A percentile compares a stretch with the other conserved stretches of the same genome.
Evolutionary conservation across 2,888 invertebrate genomes (phyloP).

Genomic region (Melangyna quadrimaculata): DNA sequence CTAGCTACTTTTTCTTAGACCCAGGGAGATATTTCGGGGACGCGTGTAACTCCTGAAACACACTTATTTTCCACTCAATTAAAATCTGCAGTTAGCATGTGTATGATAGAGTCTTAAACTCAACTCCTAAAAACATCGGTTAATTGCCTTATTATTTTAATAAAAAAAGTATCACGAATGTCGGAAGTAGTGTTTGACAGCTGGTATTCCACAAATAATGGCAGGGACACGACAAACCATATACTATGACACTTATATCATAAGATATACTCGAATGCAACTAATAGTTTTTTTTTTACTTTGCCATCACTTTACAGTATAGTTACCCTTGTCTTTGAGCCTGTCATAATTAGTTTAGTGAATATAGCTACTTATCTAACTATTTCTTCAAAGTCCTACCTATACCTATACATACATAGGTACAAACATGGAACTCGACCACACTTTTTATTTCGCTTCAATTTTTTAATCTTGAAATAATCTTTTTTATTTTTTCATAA

Average conservation of each 20-base stretch:
- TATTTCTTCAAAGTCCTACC: neutral
- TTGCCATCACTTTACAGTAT: neutral
- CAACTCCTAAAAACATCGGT: too few relatives aligned
- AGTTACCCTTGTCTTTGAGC: neutral
- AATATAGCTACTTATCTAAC: neutral
- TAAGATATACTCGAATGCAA: neutral
- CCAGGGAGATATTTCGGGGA: too few relatives aligned
- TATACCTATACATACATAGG: too few relatives aligned
- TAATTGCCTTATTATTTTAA: too few relatives aligned
- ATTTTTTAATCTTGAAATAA: neutral
- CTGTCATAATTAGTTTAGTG: constrained; percentile 7
- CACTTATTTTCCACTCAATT: too few relatives aligned
- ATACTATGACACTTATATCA: neutral
- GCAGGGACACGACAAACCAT: neutral
- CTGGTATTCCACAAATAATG: neutral
- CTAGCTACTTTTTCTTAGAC: too few relatives aligned
- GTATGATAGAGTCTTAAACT: too few relatives aligned
- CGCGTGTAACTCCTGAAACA: too few relatives aligned
- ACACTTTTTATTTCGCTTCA: neutral
- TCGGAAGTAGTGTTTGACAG: too few relatives aligned
- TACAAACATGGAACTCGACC: too few relatives aligned
- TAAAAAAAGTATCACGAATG: too few relatives aligned
- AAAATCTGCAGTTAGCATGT: too few relatives aligned
- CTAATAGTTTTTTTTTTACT: neutral
- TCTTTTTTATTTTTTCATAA: constrained; percentile 11